Evolutionary conservation across 2,888 invertebrate species (phyloP), one percentile per base, ranked within the genome.

Genomic region (Ichneumoninae sp.): DNA sequence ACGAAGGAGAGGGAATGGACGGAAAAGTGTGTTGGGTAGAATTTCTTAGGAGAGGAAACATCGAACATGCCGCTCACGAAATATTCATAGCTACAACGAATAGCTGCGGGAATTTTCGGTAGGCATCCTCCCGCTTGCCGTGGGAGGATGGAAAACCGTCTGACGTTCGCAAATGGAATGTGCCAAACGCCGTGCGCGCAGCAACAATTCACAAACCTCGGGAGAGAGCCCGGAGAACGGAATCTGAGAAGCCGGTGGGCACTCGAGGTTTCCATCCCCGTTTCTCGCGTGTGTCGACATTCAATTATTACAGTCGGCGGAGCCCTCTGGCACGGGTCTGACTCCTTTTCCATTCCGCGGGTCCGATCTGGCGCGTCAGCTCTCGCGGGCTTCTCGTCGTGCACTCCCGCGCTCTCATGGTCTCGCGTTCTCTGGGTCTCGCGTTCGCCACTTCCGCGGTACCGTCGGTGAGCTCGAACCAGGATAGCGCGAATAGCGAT

Each of bases 361-460:
- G 26, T 76, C 50, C 76, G n/a, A 30, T 16, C n/a, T 16, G 40
- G 52, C 26, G 19, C 26, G 19, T 36, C 65, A n/a, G 76, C 54
- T 50, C 30, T 13, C 52, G 13, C 52, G 40, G 66, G 66, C 16
- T 52, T 52, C 65, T 54, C 66, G 16, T 8, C 76, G 22, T 6
- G 76, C 66, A 50, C 75, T 65, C 40, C 16, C 76, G 19, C 16
- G 76, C 54, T 65, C 75, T 50, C 22, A 40, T n/a, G n/a, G n/a
- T n/a, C n/a, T n/a, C n/a, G n/a, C n/a, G n/a, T 66, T 76, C 52
- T 52, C 33, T 22, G 50, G 7, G 5, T 10, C 30, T 10, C 30
- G 40, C 19, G 54, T 40, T 72, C 44, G 44, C 54, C 47, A 68
- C 65, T 76, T 76, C 62, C 62, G 76, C 54, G 66, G 26, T 66